Evolutionary conservation across 2,797 vertebrate species (phyloP).

Genomic region (Cygnus olor): DNA sequence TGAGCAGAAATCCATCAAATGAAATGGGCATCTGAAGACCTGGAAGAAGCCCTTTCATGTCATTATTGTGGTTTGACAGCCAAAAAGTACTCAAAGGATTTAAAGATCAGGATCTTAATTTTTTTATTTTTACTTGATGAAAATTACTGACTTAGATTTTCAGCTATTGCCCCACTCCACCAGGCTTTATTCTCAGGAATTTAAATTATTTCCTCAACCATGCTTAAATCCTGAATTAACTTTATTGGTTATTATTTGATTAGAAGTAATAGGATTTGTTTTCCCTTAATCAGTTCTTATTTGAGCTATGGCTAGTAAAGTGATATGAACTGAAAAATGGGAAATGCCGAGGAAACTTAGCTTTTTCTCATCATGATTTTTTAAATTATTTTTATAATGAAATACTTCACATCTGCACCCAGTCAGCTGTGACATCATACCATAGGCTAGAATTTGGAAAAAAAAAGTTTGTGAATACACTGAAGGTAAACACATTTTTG

Average conservation of each 20-base stretch:
- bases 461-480: conserved; percentile 1
- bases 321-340: background rate
- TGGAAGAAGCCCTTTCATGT: background rate
- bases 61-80: background rate
- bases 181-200: background rate
- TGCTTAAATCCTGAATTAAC: background rate
- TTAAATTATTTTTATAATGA: background rate
- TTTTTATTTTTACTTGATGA: background rate
- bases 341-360: background rate
- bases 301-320: background rate
- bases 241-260: background rate
- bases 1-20: background rate
- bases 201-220: background rate
- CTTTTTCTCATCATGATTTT: background rate
- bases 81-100: background rate
- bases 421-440: background rate
- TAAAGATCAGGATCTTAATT: background rate
- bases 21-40: background rate
- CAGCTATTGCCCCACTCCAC: background rate
- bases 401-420: background rate
- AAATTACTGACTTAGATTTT: background rate
- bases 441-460: background rate
- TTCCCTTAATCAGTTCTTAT: background rate
- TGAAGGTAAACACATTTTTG: conserved; percentile 24
- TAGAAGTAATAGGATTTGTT: background rate